These are phyloP conservation scores for Nasua narica DNA, from an alignment of 2,797 vertebrate genomes.

Conservation along the genomic window DNA sequence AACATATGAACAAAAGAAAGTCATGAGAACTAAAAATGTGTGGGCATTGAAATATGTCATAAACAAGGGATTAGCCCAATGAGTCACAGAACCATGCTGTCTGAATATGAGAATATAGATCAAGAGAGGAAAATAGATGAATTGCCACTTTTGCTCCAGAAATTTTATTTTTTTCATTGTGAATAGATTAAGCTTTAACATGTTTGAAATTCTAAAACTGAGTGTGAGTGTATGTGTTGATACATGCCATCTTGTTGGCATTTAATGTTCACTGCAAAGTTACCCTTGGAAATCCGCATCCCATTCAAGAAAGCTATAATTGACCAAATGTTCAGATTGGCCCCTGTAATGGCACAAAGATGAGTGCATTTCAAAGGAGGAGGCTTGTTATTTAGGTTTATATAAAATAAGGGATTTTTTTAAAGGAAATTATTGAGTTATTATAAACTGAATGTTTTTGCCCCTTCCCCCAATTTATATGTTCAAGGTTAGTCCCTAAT, in stretches of 20 bases:
- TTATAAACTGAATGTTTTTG: background rate
- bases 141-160: slow-evolving; percentile 26
- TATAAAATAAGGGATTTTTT: background rate
- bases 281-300: background rate
- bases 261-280: background rate
- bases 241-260: background rate
- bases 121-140: background rate
- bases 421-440: background rate
- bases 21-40: slow-evolving; percentile 79
- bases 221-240: background rate
- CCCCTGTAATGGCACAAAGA: background rate
- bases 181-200: background rate
- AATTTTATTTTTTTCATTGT: background rate
- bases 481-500: background rate
- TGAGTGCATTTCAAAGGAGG: background rate
- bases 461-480: background rate
- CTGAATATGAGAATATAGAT: slow-evolving; percentile 24
- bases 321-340: background rate
- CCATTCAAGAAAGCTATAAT: background rate
- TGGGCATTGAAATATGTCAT: slow-evolving; percentile 80
- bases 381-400: background rate
- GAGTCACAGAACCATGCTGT: slow-evolving; percentile 26
- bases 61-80: slow-evolving; percentile 59
- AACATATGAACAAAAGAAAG: slow-evolving; percentile 77
- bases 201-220: background rate